Percentiles rank a stretch among this genome's conserved stretches.
Evolutionary conservation across 1,140 invertebrate genomes (phyloP).

Genomic region (Scaptodrosophila lebanonensis): DNA sequence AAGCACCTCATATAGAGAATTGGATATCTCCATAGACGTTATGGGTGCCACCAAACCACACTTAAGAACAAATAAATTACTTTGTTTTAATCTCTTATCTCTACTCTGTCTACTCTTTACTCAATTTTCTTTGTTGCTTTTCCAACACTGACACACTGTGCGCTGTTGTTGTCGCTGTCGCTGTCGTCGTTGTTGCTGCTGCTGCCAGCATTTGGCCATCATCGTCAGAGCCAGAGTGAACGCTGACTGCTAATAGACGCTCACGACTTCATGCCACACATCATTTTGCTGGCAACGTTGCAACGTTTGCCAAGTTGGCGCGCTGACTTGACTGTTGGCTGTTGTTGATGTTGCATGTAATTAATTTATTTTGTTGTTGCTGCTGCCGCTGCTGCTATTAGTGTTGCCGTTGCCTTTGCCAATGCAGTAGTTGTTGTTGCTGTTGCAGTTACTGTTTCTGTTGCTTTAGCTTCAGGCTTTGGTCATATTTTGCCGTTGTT

Average conservation of each 20-base stretch:
- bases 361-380: slow-evolving; percentile 75
- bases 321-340: background rate
- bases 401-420: too few species aligned
- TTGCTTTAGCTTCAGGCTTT: slow-evolving; percentile 34
- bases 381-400: too few species aligned
- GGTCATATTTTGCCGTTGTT: slow-evolving; percentile 49
- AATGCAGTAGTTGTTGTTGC: background rate
- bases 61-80: too few species aligned
- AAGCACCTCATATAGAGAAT: too few species aligned
- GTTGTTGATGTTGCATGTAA: slow-evolving; percentile 73
- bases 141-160: too few species aligned
- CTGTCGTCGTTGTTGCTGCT: too few species aligned
- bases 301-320: background rate
- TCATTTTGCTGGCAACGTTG: slow-evolving; percentile 20
- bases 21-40: too few species aligned
- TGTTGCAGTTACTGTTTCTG: background rate
- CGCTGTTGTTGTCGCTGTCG: too few species aligned
- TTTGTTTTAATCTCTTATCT: too few species aligned
- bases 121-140: too few species aligned
- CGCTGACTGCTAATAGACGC: slow-evolving; percentile 70
- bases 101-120: too few species aligned
- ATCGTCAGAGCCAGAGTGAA: slow-evolving; percentile 39
- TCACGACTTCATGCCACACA: slow-evolving; percentile 70
- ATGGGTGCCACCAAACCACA: too few species aligned
- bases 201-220: background rate